phyloP scores from a whole-genome alignment of 2,797 vertebrate genomes.

The Acropternis orthonyx region DNA sequence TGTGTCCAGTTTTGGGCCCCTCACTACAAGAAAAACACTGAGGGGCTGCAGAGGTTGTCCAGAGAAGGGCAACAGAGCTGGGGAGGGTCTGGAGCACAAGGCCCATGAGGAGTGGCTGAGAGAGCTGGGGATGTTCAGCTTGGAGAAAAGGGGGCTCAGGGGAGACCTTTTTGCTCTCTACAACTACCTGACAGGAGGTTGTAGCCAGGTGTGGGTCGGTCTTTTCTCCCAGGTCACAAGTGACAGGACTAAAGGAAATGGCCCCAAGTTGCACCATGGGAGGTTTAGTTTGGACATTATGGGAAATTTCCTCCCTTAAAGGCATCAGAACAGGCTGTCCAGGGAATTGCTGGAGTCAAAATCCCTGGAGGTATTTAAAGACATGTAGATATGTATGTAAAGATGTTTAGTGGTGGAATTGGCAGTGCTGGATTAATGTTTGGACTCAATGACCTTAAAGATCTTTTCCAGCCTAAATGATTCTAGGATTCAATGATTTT shows the following conservation, averaged over 20 bases:
- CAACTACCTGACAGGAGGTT: background rate
- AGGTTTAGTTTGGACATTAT: background rate
- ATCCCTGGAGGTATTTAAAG: background rate
- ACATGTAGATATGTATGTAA: background rate
- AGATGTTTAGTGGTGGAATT: background rate
- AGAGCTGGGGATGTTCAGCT: fast-evolving
- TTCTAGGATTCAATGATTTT: background rate
- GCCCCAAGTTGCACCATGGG: background rate
- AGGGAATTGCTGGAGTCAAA: background rate
- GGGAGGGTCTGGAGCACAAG: background rate
- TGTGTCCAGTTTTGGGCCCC: fast-evolving
- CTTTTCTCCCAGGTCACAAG: background rate
- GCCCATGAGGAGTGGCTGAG: background rate
- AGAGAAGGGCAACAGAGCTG: background rate
- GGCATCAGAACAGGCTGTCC: background rate
- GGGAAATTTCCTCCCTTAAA: background rate
- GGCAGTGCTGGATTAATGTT: background rate
- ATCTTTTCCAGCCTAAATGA: background rate
- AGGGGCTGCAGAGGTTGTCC: fast-evolving
- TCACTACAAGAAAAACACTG: background rate
- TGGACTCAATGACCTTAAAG: background rate
- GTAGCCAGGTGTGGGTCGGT: fast-evolving
- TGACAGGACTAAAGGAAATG: background rate
- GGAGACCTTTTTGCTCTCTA: background rate
- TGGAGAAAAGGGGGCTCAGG: background rate